Evolutionary conservation across 2,113 vertebrate species (phyloP).

Genomic region (Falco punctatus): DNA sequence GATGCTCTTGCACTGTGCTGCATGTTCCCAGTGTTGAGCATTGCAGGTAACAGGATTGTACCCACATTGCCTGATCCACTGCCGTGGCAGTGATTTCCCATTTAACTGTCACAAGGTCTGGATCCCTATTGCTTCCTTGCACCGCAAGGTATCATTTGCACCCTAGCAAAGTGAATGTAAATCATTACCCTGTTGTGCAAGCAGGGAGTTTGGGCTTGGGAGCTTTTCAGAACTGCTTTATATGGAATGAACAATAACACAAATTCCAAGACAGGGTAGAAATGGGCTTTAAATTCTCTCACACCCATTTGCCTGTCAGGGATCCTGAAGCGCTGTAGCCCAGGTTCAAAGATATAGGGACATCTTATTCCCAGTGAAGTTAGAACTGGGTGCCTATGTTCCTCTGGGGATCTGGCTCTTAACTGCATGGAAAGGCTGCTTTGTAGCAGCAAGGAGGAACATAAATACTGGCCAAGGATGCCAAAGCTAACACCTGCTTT

Average conservation of each 20-base stretch:
- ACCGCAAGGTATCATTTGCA: not conserved
- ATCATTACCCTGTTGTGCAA: not conserved
- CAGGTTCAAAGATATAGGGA: not conserved
- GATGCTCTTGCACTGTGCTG: not conserved
- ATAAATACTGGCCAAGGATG: not conserved
- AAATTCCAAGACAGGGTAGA: constrained; percentile 35
- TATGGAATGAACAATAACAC: not conserved
- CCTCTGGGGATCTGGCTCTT: not conserved
- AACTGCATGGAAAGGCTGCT: not conserved
- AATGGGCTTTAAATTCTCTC: constrained; percentile 3
- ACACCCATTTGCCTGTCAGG: not conserved
- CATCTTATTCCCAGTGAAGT: not conserved
- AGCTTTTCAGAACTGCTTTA: constrained; percentile 29
- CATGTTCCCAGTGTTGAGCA: not conserved
- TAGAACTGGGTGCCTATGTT: not conserved
- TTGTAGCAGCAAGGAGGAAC: not conserved
- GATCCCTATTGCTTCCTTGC: not conserved
- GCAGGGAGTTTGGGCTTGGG: constrained; percentile 8
- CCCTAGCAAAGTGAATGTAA: constrained; percentile 9
- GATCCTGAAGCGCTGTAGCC: not conserved
- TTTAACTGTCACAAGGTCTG: not conserved
- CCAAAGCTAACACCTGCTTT: constrained; percentile 18
- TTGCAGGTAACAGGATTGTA: not conserved
- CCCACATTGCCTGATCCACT: not conserved
- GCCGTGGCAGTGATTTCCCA: not conserved